phyloP scores from a whole-genome alignment of 2,797 vertebrate species.

The Cottoperca gobio region DNA sequence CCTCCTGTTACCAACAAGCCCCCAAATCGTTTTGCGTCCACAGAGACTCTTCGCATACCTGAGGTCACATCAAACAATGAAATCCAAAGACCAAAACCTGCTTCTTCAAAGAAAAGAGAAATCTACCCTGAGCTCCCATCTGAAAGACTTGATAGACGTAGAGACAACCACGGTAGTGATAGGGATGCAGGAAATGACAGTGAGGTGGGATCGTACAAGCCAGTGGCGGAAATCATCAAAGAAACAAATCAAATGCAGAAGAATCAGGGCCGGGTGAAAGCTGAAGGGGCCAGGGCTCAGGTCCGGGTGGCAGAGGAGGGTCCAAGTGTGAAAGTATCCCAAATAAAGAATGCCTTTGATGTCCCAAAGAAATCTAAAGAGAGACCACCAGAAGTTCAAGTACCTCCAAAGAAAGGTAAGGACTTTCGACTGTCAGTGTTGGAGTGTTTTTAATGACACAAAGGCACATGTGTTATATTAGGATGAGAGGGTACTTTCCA shows the following conservation, averaged over 20 bases:
- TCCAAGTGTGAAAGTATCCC: slow-evolving; percentile 76
- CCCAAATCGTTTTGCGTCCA: slow-evolving; percentile 43
- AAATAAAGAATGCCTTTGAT: slow-evolving; percentile 83
- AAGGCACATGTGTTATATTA: not conserved
- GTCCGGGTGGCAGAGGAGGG: slow-evolving; percentile 57
- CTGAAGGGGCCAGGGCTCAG: slow-evolving; percentile 56
- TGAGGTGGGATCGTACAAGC: slow-evolving; percentile 71
- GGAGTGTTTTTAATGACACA: not conserved
- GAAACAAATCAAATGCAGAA: slow-evolving; percentile 78
- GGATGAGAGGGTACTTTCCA: slow-evolving; percentile 10
- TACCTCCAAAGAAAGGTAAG: slow-evolving; percentile 80
- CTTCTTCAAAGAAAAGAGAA: slow-evolving; percentile 37
- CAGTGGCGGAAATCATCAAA: slow-evolving; percentile 78
- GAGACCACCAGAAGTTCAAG: slow-evolving; percentile 65
- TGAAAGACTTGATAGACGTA: slow-evolving; percentile 18
- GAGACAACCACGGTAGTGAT: slow-evolving; percentile 21
- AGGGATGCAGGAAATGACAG: slow-evolving; percentile 32
- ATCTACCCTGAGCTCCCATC: slow-evolving; percentile 13
- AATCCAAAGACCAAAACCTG: slow-evolving; percentile 35
- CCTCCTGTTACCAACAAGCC: slow-evolving; percentile 66
- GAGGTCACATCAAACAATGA: slow-evolving; percentile 49
- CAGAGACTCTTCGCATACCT: slow-evolving; percentile 46
- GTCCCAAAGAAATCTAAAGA: slow-evolving; percentile 78
- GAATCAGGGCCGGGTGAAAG: slow-evolving; percentile 45
- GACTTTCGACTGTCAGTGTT: not conserved